A percentile compares a stretch with the other conserved stretches of the same genome.
These are phyloP conservation scores for Cydia fagiglandana DNA, from an alignment of 1,140 invertebrate species.

Conservation along the genomic window DNA sequence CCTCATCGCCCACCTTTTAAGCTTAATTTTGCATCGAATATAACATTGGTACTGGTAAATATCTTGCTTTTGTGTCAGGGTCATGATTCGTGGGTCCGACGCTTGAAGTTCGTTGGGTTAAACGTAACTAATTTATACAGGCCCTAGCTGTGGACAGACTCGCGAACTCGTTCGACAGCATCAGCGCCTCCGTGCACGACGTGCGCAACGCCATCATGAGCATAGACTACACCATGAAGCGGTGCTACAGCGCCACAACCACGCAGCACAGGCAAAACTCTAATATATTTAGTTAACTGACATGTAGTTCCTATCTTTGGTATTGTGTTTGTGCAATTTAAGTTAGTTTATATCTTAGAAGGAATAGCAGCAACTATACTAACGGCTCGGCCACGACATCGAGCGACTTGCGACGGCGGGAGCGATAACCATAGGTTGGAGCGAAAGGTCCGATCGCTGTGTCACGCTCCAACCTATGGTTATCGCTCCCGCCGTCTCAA, in stretches of 20 bases:
- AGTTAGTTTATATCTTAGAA: neutral
- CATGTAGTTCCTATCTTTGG: neutral
- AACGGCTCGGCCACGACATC: too few species aligned
- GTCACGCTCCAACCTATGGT: too few species aligned
- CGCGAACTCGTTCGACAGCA: conserved; percentile 55
- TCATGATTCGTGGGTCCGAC: too few species aligned
- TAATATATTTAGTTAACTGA: conserved; percentile 54
- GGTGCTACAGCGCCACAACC: conserved; percentile 48
- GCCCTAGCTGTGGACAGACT: conserved; percentile 59
- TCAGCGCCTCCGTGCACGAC: conserved; percentile 54
- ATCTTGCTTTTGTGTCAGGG: too few species aligned
- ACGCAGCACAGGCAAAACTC: conserved; percentile 51
- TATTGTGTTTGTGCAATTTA: conserved; percentile 1
- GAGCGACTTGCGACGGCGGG: too few species aligned
- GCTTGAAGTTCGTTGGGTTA: neutral
- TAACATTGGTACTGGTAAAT: too few species aligned
- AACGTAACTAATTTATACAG: conserved; percentile 41
- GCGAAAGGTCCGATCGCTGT: too few species aligned
- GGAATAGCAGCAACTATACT: neutral
- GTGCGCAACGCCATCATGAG: conserved; percentile 59
- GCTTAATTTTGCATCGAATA: too few species aligned
- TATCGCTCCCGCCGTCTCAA: too few species aligned
- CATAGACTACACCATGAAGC: conserved; percentile 63
- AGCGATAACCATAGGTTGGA: too few species aligned
- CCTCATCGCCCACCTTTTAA: too few species aligned